Conservation (phyloP, 2,888 invertebrate species). For the Himalopsyche japonica region DNA sequence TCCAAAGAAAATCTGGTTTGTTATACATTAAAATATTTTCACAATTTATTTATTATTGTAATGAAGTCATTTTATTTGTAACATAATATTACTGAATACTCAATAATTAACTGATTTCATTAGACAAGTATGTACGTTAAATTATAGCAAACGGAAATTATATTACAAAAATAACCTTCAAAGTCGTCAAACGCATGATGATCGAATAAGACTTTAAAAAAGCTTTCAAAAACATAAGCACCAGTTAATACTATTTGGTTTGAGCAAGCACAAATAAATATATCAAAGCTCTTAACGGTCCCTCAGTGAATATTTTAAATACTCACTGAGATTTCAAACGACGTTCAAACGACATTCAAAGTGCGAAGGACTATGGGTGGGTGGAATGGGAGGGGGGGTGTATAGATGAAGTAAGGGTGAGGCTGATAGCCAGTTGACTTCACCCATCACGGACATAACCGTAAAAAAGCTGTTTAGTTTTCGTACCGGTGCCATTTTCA, state of each 20-base stretch:
- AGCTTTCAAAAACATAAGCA: not conserved
- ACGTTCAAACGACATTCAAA: slow-evolving; percentile 32
- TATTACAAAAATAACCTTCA: not conserved
- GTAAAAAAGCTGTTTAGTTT: slow-evolving; percentile 42
- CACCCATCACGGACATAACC: slow-evolving; percentile 37
- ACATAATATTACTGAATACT: too few species aligned
- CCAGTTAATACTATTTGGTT: not conserved
- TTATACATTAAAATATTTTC: too few species aligned
- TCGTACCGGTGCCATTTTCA: slow-evolving; percentile 34
- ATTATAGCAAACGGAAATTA: not conserved
- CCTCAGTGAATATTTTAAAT: slow-evolving; percentile 36
- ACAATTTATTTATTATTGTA: too few species aligned
- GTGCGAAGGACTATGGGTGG: slow-evolving; percentile 7
- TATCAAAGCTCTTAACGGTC: slow-evolving; percentile 30
- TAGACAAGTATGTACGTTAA: not conserved
- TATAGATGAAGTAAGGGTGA: not conserved
- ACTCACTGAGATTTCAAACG: slow-evolving; percentile 34
- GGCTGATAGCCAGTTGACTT: slow-evolving; percentile 11
- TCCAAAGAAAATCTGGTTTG: too few species aligned
- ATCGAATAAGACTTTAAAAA: not conserved
- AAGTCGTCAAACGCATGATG: not conserved
- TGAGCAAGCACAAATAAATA: slow-evolving; percentile 27
- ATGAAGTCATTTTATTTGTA: too few species aligned
- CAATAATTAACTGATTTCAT: too few species aligned
- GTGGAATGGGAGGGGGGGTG: slow-evolving; percentile 1